Percentiles rank a stretch among this genome's conserved stretches.
Conservation (phyloP, 2,797 vertebrate species). For the Epinephelus malabaricus region DNA sequence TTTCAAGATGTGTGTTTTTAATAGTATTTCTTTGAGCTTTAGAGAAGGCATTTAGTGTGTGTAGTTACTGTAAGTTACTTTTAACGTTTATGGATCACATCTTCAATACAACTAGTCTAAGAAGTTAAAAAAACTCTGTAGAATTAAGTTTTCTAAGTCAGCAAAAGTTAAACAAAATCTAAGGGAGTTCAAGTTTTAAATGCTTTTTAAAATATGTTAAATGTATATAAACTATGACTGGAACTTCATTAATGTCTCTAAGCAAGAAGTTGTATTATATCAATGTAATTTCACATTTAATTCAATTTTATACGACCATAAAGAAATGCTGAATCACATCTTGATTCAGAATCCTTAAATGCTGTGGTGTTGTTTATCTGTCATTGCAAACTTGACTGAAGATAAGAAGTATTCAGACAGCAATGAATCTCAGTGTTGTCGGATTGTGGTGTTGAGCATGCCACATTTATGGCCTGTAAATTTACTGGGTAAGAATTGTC, state of each 20-base stretch:
- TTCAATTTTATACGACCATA: background rate
- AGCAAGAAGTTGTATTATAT: background rate
- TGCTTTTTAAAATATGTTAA: background rate
- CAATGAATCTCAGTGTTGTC: background rate
- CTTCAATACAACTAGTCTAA: background rate
- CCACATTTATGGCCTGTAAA: background rate
- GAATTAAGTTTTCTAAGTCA: background rate
- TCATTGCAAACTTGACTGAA: background rate
- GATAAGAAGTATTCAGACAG: background rate
- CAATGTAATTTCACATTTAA: background rate
- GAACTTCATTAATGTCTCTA: background rate
- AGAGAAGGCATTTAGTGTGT: too few relatives aligned
- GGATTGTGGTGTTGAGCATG: background rate
- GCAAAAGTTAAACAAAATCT: background rate
- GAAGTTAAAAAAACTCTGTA: background rate
- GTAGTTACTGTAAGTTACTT: background rate
- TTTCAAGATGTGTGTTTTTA: constrained; percentile 2
- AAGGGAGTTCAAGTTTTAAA: background rate
- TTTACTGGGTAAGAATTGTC: background rate
- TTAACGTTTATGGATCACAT: background rate
- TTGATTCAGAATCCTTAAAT: constrained; percentile 7
- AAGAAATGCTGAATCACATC: background rate
- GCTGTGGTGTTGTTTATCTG: background rate
- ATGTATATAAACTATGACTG: background rate
- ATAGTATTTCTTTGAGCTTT: background rate